phyloP scores from a whole-genome alignment of 2,113 vertebrate species.

The Hystrix cristata region DNA sequence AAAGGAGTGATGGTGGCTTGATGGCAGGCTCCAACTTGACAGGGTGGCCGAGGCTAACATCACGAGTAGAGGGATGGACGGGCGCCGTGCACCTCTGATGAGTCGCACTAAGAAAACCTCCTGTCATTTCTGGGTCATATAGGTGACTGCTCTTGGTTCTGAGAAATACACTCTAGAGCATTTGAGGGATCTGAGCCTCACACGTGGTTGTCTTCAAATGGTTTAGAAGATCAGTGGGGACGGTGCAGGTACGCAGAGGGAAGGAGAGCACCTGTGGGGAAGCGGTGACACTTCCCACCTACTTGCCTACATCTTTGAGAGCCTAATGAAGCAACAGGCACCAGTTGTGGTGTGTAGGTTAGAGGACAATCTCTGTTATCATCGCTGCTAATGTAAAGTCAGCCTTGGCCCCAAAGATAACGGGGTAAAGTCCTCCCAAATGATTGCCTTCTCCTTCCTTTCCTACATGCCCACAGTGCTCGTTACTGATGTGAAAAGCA shows the following conservation, averaged over 20 bases:
- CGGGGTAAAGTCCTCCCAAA: conserved; percentile 23
- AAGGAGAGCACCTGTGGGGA: not conserved
- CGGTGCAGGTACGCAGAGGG: not conserved
- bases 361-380: not conserved
- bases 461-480: conserved; percentile 43
- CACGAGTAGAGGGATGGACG: not conserved
- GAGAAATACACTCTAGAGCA: not conserved
- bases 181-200: not conserved
- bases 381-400: not conserved
- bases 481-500: not conserved
- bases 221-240: not conserved
- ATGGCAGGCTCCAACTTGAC: not conserved
- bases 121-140: not conserved
- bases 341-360: not conserved
- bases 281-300: not conserved
- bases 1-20: not conserved
- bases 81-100: rapidly evolving
- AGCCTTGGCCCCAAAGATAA: not conserved
- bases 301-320: not conserved
- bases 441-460: conserved; percentile 45
- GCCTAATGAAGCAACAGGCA: conserved; percentile 60
- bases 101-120: not conserved
- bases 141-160: not conserved
- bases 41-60: not conserved
- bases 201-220: not conserved